Evolutionary conservation across 2,113 vertebrate genomes (phyloP).

Genomic region (Lucifuga dentata): DNA sequence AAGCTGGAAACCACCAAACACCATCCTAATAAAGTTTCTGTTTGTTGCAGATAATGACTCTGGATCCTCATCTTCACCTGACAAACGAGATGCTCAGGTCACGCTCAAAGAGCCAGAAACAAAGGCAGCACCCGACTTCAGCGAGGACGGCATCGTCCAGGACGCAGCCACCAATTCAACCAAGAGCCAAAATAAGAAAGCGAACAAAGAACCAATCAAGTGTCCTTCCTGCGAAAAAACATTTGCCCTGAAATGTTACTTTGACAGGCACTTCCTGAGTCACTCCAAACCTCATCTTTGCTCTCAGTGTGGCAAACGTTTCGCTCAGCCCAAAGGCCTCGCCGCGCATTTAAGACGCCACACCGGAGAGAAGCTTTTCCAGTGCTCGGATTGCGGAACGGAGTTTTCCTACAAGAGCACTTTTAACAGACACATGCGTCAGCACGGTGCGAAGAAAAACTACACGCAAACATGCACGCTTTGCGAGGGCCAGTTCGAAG

Average conservation of each 20-base stretch:
- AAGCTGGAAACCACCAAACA: too few species aligned
- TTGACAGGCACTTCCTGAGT: conserved; percentile 59
- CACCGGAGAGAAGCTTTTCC: conserved; percentile 63
- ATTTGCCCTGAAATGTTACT: conserved; percentile 60
- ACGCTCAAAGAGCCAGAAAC: neutral
- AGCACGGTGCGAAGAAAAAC: conserved; percentile 30
- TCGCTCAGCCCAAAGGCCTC: conserved; percentile 42
- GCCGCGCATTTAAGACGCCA: conserved; percentile 50
- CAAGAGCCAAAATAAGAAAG: conserved; percentile 13
- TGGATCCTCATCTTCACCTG: neutral
- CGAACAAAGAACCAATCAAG: neutral
- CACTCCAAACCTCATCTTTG: conserved; percentile 69
- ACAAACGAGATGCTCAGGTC: too few species aligned
- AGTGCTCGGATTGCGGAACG: conserved; percentile 58
- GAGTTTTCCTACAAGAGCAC: conserved; percentile 64
- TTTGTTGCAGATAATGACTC: conserved; percentile 23
- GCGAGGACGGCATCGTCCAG: neutral
- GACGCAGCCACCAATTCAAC: neutral
- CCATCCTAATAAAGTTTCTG: too few species aligned
- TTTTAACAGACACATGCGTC: conserved; percentile 58
- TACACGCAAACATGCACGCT: conserved; percentile 33
- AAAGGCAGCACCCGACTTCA: neutral
- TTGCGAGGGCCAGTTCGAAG: conserved; percentile 55
- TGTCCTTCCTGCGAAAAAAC: conserved; percentile 67
- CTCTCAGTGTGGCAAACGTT: conserved; percentile 64